Base-by-base conservation (phyloP, 92 coral and sea anemone species). In the Micromussa lordhowensis region DNA sequence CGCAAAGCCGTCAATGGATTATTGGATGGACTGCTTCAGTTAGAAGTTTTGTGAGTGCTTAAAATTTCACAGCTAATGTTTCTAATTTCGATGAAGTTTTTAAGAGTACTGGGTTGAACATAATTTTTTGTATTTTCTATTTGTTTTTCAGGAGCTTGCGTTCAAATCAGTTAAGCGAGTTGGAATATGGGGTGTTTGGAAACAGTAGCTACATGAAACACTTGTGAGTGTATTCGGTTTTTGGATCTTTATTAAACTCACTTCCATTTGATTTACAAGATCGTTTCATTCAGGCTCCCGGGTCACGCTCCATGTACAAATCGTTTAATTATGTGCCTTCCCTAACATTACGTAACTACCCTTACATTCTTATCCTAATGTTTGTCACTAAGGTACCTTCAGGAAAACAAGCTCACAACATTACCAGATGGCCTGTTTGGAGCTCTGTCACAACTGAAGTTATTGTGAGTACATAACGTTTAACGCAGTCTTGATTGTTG, bases 131-230 rank as follows among this genome's bases (percentile, higher is more conserved):
- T 18, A 6, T 19, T 13, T 11, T 0, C n/a, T n/a, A n/a, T 35
- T 16, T 34, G 34, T 10, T 16, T 38, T 63, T 38, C 14, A 81
- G 85, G 29, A 44, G 85, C 35, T 24, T 81, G n/a, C 85, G 75
- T 26, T 63, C 85, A 34, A 81, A 81, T 22, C 75, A 81, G 28
- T 28, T 81, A 28, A 48, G 14, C 19, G 55, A 64, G 36, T 63
- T 81, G 75, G 36, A 81, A 28, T 64, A 63, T 81, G 85, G 85
- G 28, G 74, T 66, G 38, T 81, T 81, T 38, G 51, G 11, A 36
- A n/a, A 40, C 58, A 81, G 44, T 5, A 81, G 75, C 17, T 64
- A 81, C 40, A 63, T 81, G 68, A 81, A 75, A 1, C 59, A 81
- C 44, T 63, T 81, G 85, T 81, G 11, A 81, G 85, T 81, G 64